These are phyloP conservation scores for Phocoena sinus DNA, from an alignment of 2,113 vertebrate genomes.

Conservation along the genomic window DNA sequence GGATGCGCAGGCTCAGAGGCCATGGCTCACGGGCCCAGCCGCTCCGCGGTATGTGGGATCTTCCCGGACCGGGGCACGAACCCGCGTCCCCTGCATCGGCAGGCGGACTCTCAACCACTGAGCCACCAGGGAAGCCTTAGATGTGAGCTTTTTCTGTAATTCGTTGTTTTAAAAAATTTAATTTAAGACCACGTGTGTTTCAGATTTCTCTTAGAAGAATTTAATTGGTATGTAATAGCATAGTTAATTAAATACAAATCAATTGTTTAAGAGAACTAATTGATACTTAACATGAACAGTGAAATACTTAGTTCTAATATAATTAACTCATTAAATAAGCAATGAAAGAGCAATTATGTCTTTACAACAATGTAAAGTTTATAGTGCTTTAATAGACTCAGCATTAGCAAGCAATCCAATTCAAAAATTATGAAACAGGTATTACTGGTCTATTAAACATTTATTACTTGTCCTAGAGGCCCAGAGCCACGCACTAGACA, in stretches of 20 bases:
- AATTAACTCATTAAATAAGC: conserved; percentile 83
- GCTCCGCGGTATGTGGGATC: no score
- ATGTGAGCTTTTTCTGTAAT: conserved; percentile 66
- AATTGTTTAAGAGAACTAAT: conserved; percentile 85
- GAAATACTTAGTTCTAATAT: conserved; percentile 79
- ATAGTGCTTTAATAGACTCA: conserved; percentile 83
- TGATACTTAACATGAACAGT: conserved; percentile 85
- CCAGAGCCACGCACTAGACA: conserved; percentile 48
- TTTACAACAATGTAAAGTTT: conserved; percentile 81
- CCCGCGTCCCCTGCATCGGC: no score
- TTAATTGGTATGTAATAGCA: conserved; percentile 87
- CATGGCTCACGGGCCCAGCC: no score
- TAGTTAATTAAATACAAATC: conserved; percentile 87
- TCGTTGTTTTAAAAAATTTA: conserved; percentile 74
- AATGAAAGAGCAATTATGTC: conserved; percentile 79
- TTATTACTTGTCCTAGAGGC: conserved; percentile 78
- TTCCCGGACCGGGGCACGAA: no score
- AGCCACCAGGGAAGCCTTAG: no score
- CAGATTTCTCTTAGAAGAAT: conserved; percentile 79
- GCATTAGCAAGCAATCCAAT: conserved; percentile 76
- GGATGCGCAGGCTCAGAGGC: no score
- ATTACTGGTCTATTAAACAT: conserved; percentile 81
- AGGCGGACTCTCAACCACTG: no score
- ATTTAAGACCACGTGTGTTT: conserved; percentile 82
- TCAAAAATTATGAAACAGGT: conserved; percentile 83